A percentile compares a stretch with the other conserved stretches of the same genome.
Evolutionary conservation across 2,888 invertebrate species (phyloP).

Genomic region (Pachymerium ferrugineum): DNA sequence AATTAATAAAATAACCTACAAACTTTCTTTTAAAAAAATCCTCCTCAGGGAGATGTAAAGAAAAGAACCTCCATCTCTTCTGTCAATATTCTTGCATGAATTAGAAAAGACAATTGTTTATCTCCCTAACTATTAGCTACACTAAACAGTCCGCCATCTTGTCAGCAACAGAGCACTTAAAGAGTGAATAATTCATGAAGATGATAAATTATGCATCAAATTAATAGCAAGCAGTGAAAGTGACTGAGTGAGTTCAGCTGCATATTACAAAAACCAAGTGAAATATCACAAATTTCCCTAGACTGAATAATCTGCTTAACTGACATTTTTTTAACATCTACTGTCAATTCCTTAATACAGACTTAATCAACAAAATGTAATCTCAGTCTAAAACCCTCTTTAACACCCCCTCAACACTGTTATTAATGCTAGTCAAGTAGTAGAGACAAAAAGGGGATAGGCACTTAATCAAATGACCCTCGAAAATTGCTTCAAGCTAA

Average conservation of each 20-base stretch:
- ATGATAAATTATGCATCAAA: constrained; percentile 8
- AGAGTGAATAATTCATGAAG: constrained; percentile 11
- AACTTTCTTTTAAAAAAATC: too few species aligned
- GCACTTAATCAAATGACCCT: background rate
- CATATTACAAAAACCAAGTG: background rate
- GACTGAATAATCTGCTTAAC: background rate
- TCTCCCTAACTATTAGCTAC: background rate
- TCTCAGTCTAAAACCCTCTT: too few species aligned
- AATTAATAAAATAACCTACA: too few species aligned
- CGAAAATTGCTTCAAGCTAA: background rate
- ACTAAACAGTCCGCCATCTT: background rate
- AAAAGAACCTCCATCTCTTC: too few species aligned
- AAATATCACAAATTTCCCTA: constrained; percentile 7
- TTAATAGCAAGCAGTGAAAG: constrained; percentile 3
- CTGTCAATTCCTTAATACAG: background rate
- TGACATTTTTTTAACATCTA: background rate
- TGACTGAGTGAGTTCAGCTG: background rate
- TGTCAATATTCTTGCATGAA: background rate
- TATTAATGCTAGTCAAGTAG: background rate
- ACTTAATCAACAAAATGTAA: background rate
- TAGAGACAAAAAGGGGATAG: background rate
- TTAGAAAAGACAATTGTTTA: background rate
- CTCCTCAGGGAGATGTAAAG: too few species aligned
- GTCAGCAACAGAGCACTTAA: constrained; percentile 17
- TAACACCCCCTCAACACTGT: background rate